These are phyloP conservation scores for Metallyticus violacea DNA, from an alignment of 2,888 invertebrate species.

Conservation along the genomic window DNA sequence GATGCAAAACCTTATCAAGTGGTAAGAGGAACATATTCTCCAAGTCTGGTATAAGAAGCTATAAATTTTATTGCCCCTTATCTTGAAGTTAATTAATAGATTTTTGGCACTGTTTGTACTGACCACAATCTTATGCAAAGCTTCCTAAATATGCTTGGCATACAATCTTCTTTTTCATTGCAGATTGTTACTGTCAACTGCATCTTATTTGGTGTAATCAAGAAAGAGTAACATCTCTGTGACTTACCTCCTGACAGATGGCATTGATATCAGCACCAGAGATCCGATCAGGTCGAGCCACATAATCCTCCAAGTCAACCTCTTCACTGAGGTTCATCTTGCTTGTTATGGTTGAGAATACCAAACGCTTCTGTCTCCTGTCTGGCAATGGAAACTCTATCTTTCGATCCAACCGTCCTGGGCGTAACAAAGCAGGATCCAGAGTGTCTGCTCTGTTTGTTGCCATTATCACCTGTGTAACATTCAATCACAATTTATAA, in stretches of 20 bases:
- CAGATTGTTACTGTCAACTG: too few species aligned
- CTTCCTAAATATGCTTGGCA: too few species aligned
- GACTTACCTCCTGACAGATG: constrained; percentile 87
- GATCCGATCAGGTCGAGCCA: constrained; percentile 96
- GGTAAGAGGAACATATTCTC: too few species aligned
- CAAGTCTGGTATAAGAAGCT: too few species aligned
- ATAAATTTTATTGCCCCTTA: too few species aligned
- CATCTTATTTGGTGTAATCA: too few species aligned
- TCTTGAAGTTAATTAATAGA: too few species aligned
- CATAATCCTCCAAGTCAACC: constrained; percentile 98
- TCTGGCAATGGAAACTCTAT: constrained; percentile 99
- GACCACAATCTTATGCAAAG: too few species aligned
- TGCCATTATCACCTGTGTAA: constrained; percentile 79
- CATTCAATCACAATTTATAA: too few species aligned
- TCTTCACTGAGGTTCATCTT: constrained; percentile 98
- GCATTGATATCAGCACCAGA: constrained; percentile 99
- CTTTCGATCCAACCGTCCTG: constrained; percentile 95
- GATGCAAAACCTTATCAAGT: too few species aligned
- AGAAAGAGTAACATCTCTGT: not conserved
- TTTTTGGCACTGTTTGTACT: too few species aligned
- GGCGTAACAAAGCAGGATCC: constrained; percentile 94
- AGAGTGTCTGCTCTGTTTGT: constrained; percentile 97
- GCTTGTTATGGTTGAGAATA: constrained; percentile 96
- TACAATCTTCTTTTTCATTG: too few species aligned
- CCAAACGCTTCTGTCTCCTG: constrained; percentile 83